Evolutionary conservation across 1,140 invertebrate genomes (phyloP).

Genomic region (Rhizoglyphus robini): DNA sequence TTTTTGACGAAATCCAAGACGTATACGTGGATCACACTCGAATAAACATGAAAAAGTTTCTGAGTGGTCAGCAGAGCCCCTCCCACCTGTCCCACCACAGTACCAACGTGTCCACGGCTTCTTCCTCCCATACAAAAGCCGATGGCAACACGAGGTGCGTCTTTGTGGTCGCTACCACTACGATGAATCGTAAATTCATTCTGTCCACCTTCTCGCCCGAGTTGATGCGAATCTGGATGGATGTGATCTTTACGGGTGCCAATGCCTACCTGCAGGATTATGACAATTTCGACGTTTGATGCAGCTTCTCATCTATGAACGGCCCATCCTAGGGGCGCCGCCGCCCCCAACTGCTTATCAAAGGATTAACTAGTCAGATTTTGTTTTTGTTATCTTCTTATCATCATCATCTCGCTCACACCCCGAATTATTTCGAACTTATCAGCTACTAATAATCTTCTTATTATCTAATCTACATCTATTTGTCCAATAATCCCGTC

Average conservation of each 20-base stretch:
- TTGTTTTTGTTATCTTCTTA: too few relatives aligned
- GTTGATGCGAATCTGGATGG: constrained; percentile 91
- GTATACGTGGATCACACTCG: constrained; percentile 84
- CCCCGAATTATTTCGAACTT: too few relatives aligned
- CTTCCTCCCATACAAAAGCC: constrained; percentile 46
- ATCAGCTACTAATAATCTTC: too few relatives aligned
- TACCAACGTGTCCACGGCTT: constrained; percentile 40
- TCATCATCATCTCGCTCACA: too few relatives aligned
- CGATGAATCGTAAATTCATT: constrained; percentile 57
- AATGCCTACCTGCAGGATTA: constrained; percentile 56
- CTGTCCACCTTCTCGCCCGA: constrained; percentile 84
- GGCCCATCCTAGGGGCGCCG: too few relatives aligned
- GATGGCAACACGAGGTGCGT: constrained; percentile 51
- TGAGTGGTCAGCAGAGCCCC: not conserved
- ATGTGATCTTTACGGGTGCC: constrained; percentile 82
- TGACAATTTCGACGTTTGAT: constrained; percentile 31
- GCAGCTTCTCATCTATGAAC: not conserved
- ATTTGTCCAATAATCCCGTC: too few relatives aligned
- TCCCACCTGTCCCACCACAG: not conserved
- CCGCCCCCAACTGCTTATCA: too few relatives aligned
- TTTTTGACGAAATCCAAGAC: constrained; percentile 57
- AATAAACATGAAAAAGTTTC: constrained; percentile 43
- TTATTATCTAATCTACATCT: too few relatives aligned
- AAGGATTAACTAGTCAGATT: too few relatives aligned
- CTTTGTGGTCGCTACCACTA: constrained; percentile 89